Base-by-base conservation (phyloP, 2,888 invertebrate genomes). In the Euplexia lucipara region DNA sequence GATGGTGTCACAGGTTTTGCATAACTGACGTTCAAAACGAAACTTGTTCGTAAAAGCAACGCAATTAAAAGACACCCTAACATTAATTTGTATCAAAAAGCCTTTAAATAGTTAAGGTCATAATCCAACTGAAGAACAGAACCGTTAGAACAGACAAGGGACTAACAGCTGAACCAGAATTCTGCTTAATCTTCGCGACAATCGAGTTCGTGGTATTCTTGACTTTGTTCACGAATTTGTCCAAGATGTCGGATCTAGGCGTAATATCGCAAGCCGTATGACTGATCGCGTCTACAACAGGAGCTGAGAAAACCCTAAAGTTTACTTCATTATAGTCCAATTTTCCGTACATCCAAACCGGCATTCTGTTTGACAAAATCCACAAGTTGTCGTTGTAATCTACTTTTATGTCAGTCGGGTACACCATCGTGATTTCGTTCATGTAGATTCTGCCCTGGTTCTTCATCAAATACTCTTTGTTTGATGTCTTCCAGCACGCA, bases 401-500 rank as follows among this genome's bases (percentile, higher is more conserved):
- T 0, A 98, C 97, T 90, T 97, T 98, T 2, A 98, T 95, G 77
- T 98, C 98, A 53, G 97, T 97, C 2, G 98, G 97, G 81, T 97
- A 98, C 0, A 97, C 95, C 97, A 98, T 96, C 1, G 97, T 96
- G 1, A 94, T 95, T 64, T 97, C 96, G 83, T 96, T 97, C 96
- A 96, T 96, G 71, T 96, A 97, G 53, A 98, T 96, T 41, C 97
- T 94, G 4, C 97, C 97, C 85, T 97, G 97, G 9, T 97, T 96
- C 73, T 96, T 96, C 91, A 96, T 96, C 6, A 95, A 96, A 83
- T 97, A 97, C 0, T 95, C 95, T 47, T 96, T 96, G 77, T 96
- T 97, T 0, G 96, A 96, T 0, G 97, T 97, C 79, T 96, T 96
- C 98, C 98, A 98, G 82, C 98, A 98, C 0, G 97, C 97, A 0